phyloP scores from a whole-genome alignment of 1,140 invertebrate genomes.

The Trichomalopsis sarcophagae region DNA sequence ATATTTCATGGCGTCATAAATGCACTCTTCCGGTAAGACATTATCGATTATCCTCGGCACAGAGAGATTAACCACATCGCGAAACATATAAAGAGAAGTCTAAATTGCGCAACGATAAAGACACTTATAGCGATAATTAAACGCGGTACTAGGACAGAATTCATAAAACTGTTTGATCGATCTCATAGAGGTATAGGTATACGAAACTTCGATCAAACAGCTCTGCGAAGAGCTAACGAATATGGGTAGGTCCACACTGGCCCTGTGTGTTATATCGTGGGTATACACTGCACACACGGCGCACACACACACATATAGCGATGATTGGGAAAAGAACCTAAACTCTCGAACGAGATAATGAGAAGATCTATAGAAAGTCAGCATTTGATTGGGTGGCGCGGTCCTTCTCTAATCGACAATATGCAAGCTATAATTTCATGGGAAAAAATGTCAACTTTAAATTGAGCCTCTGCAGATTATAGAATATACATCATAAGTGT shows the following conservation, averaged over 20 bases:
- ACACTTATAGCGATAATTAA: not conserved
- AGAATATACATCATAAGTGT: no score
- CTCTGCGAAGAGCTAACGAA: not conserved
- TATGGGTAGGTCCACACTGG: not conserved
- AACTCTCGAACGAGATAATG: not conserved
- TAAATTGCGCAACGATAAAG: not conserved
- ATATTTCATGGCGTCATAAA: no score
- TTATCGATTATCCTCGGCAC: no score
- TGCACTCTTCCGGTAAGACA: no score
- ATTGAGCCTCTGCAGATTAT: no score
- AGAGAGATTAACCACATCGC: no score
- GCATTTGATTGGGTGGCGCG: no score
- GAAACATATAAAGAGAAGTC: no score
- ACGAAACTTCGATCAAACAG: slow-evolving; percentile 16
- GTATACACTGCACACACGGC: no score
- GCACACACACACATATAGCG: not conserved
- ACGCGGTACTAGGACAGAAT: not conserved
- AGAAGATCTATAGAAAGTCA: not conserved
- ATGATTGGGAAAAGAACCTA: not conserved
- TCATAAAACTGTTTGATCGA: slow-evolving; percentile 22
- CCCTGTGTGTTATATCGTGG: not conserved
- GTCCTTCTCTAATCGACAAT: no score
- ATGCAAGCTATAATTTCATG: no score
- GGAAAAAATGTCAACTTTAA: no score
- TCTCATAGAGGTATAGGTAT: not conserved